Percentiles rank a stretch among this genome's conserved stretches.
phyloP scores from a whole-genome alignment of 2,113 vertebrate genomes.

The Chloebia gouldiae region DNA sequence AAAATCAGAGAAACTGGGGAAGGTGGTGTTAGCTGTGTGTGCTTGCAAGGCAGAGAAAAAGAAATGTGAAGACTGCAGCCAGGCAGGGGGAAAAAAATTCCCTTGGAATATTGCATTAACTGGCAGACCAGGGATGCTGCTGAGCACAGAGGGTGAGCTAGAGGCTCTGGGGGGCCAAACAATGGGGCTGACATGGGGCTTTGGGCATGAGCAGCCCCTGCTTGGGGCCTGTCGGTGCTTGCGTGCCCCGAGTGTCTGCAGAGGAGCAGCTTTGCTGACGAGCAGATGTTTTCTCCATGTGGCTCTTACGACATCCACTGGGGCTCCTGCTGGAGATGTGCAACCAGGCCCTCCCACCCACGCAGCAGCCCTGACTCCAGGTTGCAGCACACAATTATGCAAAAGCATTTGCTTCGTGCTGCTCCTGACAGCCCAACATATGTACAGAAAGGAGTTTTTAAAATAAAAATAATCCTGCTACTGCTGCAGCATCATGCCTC shows the following conservation, averaged over 20 bases:
- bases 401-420: background rate
- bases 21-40: background rate
- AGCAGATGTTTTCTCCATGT: conserved; percentile 38
- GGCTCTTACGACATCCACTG: conserved; percentile 1
- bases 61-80: background rate
- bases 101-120: fast-evolving
- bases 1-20: background rate
- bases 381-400: background rate
- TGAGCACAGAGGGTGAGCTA: fast-evolving
- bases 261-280: background rate
- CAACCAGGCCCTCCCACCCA: conserved; percentile 5
- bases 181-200: background rate
- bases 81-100: fast-evolving
- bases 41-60: background rate
- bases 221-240: conserved; percentile 3
- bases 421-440: background rate
- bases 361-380: background rate
- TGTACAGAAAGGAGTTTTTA: background rate
- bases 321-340: background rate
- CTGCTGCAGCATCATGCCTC: background rate
- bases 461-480: background rate
- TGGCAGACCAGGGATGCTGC: background rate
- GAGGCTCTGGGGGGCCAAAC: background rate
- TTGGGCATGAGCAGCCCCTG: background rate
- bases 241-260: background rate